Conservation (phyloP, 2,113 vertebrate species). For the Ophthalmolycus amberensis region DNA sequence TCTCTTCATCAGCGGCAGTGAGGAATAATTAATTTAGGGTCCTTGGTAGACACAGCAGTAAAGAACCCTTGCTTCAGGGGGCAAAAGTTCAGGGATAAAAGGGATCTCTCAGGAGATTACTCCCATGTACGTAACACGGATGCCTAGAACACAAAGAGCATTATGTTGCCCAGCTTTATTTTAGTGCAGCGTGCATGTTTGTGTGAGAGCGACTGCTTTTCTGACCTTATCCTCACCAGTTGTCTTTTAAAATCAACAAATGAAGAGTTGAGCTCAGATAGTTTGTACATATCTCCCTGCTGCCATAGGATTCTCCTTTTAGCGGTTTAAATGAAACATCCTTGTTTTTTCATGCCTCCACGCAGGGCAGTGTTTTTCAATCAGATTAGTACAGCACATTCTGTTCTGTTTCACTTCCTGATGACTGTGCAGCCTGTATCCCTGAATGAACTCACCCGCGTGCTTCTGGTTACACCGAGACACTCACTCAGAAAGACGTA, state of each 20-base stretch:
- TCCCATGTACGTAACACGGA: constrained; percentile 66
- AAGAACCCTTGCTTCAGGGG: constrained; percentile 49
- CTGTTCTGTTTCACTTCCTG: constrained; percentile 89
- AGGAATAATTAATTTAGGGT: constrained; percentile 47
- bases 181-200: constrained; percentile 50
- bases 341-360: constrained; percentile 68
- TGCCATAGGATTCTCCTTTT: constrained; percentile 66
- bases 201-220: constrained; percentile 19
- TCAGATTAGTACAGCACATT: constrained; percentile 87
- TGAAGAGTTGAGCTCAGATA: constrained; percentile 37
- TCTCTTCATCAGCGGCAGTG: constrained; percentile 7
- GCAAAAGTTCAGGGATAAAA: constrained; percentile 77
- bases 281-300: constrained; percentile 23
- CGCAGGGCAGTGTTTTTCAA: constrained; percentile 83
- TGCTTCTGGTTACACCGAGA: constrained; percentile 78
- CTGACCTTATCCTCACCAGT: constrained; percentile 15
- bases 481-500: constrained; percentile 61
- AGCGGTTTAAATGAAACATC: constrained; percentile 73
- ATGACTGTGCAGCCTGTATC: constrained; percentile 83
- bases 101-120: constrained; percentile 74
- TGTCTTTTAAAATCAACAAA: constrained; percentile 42
- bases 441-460: constrained; percentile 83
- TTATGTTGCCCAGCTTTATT: constrained; percentile 76
- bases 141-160: constrained; percentile 76
- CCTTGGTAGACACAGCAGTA: constrained; percentile 47